phyloP scores from a whole-genome alignment of 2,888 invertebrate genomes.

The Drepana falcataria region DNA sequence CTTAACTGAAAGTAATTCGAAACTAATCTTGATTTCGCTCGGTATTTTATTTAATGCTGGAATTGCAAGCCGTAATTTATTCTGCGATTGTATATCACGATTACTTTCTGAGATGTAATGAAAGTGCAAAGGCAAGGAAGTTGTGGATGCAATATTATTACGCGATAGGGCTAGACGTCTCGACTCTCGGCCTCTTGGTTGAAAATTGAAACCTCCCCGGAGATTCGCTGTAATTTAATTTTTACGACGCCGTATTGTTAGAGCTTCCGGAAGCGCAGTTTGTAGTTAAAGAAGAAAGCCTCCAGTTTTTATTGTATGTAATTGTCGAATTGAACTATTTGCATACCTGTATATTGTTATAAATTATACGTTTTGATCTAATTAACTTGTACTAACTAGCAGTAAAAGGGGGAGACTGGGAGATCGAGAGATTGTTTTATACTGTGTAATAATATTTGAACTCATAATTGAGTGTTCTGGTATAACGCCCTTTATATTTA shows the following conservation, averaged over 20 bases:
- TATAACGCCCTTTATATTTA: too few species aligned
- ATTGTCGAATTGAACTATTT: constrained; percentile 17
- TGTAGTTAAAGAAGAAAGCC: constrained; percentile 45
- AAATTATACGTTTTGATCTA: neutral
- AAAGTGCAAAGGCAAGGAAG: constrained; percentile 11
- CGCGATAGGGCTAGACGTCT: constrained; percentile 43
- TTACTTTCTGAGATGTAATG: constrained; percentile 6
- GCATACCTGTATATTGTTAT: constrained; percentile 3
- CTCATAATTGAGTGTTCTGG: too few species aligned
- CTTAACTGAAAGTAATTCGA: constrained; percentile 22
- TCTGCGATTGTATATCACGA: constrained; percentile 3
- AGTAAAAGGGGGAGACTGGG: too few species aligned
- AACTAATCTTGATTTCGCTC: constrained; percentile 15
- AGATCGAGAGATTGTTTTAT: too few species aligned
- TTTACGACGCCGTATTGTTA: constrained; percentile 64
- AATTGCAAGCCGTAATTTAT: constrained; percentile 9
- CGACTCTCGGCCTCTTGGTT: constrained; percentile 48
- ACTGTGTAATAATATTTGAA: too few species aligned
- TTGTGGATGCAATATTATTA: constrained; percentile 51
- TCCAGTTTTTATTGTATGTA: constrained; percentile 23
- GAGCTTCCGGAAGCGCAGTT: constrained; percentile 49
- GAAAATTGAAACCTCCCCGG: constrained; percentile 62
- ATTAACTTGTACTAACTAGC: neutral
- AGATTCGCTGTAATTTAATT: constrained; percentile 69
- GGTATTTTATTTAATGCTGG: constrained; percentile 9